Evolutionary conservation across 1,140 invertebrate species (phyloP).

Genomic region (Drosophila eugracilis): DNA sequence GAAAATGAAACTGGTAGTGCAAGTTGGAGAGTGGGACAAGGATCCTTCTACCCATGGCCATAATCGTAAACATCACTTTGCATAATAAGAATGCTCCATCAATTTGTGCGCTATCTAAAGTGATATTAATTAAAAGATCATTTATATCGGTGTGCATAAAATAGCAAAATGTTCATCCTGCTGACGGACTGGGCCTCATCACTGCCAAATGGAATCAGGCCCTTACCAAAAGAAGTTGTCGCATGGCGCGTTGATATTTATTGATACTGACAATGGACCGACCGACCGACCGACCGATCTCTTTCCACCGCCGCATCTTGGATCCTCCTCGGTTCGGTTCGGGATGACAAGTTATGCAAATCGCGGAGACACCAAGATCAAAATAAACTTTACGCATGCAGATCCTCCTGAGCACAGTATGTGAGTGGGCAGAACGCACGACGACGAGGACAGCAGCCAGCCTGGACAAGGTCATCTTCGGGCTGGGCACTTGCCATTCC

Average conservation of each 20-base stretch:
- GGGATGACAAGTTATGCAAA: slow-evolving; percentile 82
- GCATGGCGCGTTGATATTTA: slow-evolving; percentile 78
- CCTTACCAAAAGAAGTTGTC: slow-evolving; percentile 68
- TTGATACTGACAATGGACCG: slow-evolving; percentile 81
- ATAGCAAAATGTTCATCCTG: slow-evolving; percentile 77
- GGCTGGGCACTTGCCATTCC: slow-evolving; percentile 31
- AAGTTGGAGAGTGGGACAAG: slow-evolving; percentile 6
- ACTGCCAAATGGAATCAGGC: slow-evolving; percentile 74
- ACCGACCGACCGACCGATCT: slow-evolving; percentile 65
- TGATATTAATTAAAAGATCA: slow-evolving; percentile 84
- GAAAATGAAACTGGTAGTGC: slow-evolving; percentile 12
- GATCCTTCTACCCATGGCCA: slow-evolving; percentile 18
- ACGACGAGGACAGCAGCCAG: slow-evolving; percentile 8
- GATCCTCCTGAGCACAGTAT: slow-evolving; percentile 25
- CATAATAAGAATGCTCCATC: slow-evolving; percentile 84
- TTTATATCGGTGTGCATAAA: slow-evolving; percentile 84
- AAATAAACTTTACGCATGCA: slow-evolving; percentile 77
- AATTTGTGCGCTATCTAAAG: slow-evolving; percentile 81
- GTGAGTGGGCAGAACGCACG: slow-evolving; percentile 74
- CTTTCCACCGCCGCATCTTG: slow-evolving; percentile 3
- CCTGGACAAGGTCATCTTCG: slow-evolving; percentile 62
- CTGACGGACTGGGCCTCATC: slow-evolving; percentile 76
- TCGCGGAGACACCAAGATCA: slow-evolving; percentile 81
- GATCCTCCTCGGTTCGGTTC: slow-evolving; percentile 4
- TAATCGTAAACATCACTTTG: slow-evolving; percentile 84